phyloP scores from a whole-genome alignment of 1,140 invertebrate species.

The Onthophagus taurus region DNA sequence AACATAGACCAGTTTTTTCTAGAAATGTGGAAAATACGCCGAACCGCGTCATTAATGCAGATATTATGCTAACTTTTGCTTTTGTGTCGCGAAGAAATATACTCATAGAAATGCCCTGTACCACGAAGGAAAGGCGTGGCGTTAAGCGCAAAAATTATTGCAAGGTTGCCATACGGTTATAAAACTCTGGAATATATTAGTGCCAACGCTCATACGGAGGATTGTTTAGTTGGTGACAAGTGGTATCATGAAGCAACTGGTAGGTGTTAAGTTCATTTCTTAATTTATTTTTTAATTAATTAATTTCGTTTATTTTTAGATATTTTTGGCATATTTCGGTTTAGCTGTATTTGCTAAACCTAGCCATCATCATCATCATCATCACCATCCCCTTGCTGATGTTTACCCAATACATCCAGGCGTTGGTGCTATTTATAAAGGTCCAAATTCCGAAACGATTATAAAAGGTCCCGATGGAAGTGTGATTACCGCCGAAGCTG shows the following conservation, averaged over 20 bases:
- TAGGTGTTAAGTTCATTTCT: conserved; percentile 1
- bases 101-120: too few species aligned
- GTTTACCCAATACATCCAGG: conserved; percentile 16
- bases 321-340: background rate
- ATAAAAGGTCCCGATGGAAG: conserved; percentile 22
- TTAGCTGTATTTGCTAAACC: conserved; percentile 2
- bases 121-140: conserved; percentile 7
- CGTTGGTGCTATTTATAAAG: conserved; percentile 21
- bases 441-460: conserved; percentile 20
- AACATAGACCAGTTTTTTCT: too few species aligned
- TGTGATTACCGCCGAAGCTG: conserved; percentile 16
- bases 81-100: too few species aligned
- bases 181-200: conserved; percentile 13
- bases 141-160: conserved; percentile 9
- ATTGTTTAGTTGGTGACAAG: conserved; percentile 5
- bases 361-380: background rate
- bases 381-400: too few species aligned
- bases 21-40: too few species aligned
- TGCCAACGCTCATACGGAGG: conserved; percentile 2
- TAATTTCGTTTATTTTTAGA: conserved; percentile 4
- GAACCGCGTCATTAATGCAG: too few species aligned
- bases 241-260: conserved; percentile 6
- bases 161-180: conserved; percentile 9
- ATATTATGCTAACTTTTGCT: too few species aligned
- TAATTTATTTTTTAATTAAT: background rate